Conservation (phyloP, 1,140 invertebrate species). For the Drosophila asahinai region DNA sequence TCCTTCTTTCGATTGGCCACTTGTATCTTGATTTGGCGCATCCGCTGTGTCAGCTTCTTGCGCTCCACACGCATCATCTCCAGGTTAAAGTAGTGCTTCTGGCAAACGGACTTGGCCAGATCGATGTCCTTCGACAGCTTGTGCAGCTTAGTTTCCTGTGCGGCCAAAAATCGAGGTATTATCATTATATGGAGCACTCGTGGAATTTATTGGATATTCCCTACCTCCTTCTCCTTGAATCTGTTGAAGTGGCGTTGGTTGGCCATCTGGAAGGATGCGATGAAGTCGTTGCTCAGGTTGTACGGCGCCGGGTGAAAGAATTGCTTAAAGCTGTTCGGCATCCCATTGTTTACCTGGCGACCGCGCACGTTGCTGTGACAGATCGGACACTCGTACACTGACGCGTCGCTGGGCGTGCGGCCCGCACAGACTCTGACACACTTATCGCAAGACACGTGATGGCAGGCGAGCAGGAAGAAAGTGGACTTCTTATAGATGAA, state of each 20-base stretch:
- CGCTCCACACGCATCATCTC: conserved; percentile 21
- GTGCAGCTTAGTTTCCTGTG: conserved; percentile 2
- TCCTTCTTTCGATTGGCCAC: conserved; percentile 1
- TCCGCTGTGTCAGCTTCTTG: background rate
- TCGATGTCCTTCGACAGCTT: conserved; percentile 22
- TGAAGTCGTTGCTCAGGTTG: conserved; percentile 16
- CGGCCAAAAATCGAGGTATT: background rate
- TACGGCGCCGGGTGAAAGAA: conserved; percentile 70
- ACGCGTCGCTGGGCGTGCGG: conserved; percentile 42
- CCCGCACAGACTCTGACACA: conserved; percentile 48
- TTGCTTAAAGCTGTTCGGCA: conserved; percentile 56
- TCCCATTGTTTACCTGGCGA: conserved; percentile 51
- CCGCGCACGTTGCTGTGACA: conserved; percentile 55
- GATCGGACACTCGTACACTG: conserved; percentile 51
- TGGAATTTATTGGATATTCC: background rate
- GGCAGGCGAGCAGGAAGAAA: conserved; percentile 67
- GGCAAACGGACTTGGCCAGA: conserved; percentile 17
- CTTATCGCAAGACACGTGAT: conserved; percentile 61
- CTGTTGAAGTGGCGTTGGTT: conserved; percentile 43
- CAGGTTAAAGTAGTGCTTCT: conserved; percentile 8
- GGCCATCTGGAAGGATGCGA: conserved; percentile 48
- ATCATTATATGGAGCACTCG: background rate
- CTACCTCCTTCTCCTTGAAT: conserved; percentile 33
- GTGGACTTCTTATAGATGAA: conserved; percentile 14
- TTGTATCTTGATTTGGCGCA: conserved; percentile 16